These are phyloP conservation scores for Calosoma granatense DNA, from an alignment of 1,140 invertebrate genomes.

Conservation along the genomic window DNA sequence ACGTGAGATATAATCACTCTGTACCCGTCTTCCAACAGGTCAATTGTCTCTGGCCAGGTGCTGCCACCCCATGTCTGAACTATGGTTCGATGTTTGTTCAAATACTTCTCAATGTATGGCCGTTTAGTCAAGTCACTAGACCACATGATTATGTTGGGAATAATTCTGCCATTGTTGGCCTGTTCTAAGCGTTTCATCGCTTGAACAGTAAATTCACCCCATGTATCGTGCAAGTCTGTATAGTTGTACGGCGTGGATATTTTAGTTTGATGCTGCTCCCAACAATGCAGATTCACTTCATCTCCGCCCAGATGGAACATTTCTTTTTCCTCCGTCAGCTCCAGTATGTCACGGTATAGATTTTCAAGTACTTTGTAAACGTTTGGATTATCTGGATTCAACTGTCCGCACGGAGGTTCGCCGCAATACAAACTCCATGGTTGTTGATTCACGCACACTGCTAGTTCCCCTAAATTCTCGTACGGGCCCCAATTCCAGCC, in stretches of 20 bases:
- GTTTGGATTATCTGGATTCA: constrained; percentile 68
- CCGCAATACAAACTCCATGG: constrained; percentile 70
- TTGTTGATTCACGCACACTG: constrained; percentile 61
- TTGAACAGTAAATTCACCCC: constrained; percentile 63
- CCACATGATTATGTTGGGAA: constrained; percentile 61
- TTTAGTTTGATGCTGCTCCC: constrained; percentile 48
- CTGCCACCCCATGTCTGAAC: constrained; percentile 71
- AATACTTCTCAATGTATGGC: constrained; percentile 51
- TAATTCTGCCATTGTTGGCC: constrained; percentile 52
- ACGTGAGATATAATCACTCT: constrained; percentile 72
- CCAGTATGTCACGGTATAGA: constrained; percentile 55
- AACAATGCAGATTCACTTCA: constrained; percentile 69
- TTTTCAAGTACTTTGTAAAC: constrained; percentile 58
- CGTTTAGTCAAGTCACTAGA: constrained; percentile 67
- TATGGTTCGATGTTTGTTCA: constrained; percentile 45
- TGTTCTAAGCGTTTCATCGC: constrained; percentile 47
- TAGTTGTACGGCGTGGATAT: constrained; percentile 47
- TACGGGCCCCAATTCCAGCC: constrained; percentile 69
- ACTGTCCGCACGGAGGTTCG: constrained; percentile 73
- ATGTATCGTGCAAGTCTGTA: constrained; percentile 61
- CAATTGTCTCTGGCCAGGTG: constrained; percentile 61
- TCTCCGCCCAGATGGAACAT: constrained; percentile 76
- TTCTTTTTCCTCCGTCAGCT: constrained; percentile 52
- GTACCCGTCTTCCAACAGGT: constrained; percentile 60
- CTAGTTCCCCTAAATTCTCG: constrained; percentile 54